Evolutionary conservation across 2,797 vertebrate genomes (phyloP).

Genomic region (Gobionotothen gibberifrons): DNA sequence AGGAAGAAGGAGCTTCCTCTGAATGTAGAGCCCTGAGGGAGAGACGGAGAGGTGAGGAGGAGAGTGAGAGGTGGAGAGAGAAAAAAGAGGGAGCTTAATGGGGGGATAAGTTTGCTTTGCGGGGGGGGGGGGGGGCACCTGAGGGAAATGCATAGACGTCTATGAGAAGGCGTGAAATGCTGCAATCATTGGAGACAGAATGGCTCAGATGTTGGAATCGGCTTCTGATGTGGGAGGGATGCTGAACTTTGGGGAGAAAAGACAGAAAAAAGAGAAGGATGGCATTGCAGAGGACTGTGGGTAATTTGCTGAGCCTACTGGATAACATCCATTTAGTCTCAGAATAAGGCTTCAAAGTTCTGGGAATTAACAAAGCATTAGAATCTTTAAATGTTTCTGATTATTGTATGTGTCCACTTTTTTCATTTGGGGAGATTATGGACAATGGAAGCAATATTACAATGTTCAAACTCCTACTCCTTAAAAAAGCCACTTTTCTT

Average conservation of each 20-base stretch:
- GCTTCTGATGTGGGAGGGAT: constrained; percentile 19
- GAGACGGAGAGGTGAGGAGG: constrained; percentile 35
- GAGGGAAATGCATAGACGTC: constrained; percentile 8
- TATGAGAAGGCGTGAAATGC: constrained; percentile 15
- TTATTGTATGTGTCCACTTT: constrained; percentile 16
- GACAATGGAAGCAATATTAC: constrained; percentile 24
- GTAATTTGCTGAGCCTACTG: constrained; percentile 5
- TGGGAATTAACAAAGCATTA: constrained; percentile 40
- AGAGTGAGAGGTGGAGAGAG: constrained; percentile 18
- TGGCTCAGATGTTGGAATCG: constrained; percentile 8
- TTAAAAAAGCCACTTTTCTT: constrained; percentile 5
- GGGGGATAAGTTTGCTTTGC: constrained; percentile 26
- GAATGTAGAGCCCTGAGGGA: constrained; percentile 46
- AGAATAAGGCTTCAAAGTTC: constrained; percentile 15
- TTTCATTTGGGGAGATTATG: constrained; percentile 14
- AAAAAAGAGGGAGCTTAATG: constrained; percentile 34
- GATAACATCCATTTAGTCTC: constrained; percentile 24
- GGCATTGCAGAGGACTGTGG: constrained; percentile 6
- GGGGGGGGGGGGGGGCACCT: constrained; percentile 1
- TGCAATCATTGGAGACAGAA: constrained; percentile 29
- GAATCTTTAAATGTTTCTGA: constrained; percentile 33
- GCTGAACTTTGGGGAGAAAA: constrained; percentile 21
- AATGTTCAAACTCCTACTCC: constrained; percentile 15
- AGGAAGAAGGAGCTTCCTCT: constrained; percentile 20
- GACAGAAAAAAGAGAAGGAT: constrained; percentile 1